Percentiles rank a stretch among this genome's conserved stretches.
phyloP scores from a whole-genome alignment of 2,113 vertebrate species.

The Neotragus pygmaeus region DNA sequence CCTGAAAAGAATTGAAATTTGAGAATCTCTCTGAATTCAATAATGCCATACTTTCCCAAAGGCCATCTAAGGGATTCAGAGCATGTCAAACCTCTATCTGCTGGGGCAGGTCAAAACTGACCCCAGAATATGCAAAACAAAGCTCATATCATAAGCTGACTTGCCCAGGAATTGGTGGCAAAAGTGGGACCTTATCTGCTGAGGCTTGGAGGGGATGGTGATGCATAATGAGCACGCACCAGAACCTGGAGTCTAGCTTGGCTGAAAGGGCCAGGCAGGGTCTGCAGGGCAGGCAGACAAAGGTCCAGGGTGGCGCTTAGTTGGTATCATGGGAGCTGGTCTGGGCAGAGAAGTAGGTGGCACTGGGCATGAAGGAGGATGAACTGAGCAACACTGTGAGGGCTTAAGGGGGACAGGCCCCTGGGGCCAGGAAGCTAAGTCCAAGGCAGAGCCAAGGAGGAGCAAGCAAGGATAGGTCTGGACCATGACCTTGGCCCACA shows the following conservation, averaged over 20 bases:
- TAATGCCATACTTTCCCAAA: not conserved
- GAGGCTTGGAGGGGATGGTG: not conserved
- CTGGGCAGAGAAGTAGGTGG: not conserved
- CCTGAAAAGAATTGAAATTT: not conserved
- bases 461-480: not conserved
- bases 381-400: not conserved
- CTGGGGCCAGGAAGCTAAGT: not conserved
- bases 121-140: not conserved
- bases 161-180: not conserved
- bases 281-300: not conserved
- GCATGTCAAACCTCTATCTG: accelerated
- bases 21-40: not conserved
- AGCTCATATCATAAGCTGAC: accelerated
- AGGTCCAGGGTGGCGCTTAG: accelerated
- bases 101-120: not conserved
- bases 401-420: not conserved
- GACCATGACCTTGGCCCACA: accelerated
- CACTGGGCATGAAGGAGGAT: accelerated
- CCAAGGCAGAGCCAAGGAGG: too few species aligned
- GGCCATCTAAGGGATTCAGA: not conserved
- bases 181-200: not conserved
- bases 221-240: too few species aligned
- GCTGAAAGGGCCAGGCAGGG: not conserved
- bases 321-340: too few species aligned
- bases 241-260: not conserved